Conservation (phyloP, 2,888 invertebrate genomes). For the Augochlorella aurata region DNA sequence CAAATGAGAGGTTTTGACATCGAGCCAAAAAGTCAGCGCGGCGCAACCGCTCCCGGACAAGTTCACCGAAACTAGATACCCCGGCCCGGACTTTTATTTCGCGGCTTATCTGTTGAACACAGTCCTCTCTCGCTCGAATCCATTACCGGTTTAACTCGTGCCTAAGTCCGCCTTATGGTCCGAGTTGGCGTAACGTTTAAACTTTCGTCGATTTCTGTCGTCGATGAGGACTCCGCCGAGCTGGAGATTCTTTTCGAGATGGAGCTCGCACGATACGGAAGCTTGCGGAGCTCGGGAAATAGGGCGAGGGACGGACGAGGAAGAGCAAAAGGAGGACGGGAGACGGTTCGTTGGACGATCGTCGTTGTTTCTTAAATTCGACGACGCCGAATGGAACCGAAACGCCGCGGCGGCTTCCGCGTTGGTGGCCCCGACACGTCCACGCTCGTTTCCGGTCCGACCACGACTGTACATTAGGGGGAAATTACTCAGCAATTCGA, state of each 20-base stretch:
- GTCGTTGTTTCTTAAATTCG: conserved; percentile 1
- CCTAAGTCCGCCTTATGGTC: background rate
- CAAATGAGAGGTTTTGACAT: conserved; percentile 36
- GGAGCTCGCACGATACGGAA: background rate
- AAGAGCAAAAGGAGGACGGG: background rate
- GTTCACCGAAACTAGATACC: conserved; percentile 13
- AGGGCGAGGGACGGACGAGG: background rate
- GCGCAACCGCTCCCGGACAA: background rate
- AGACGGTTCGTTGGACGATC: background rate
- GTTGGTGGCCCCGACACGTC: conserved; percentile 27
- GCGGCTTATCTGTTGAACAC: conserved; percentile 27
- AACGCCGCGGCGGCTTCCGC: conserved; percentile 43
- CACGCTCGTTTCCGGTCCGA: conserved; percentile 59
- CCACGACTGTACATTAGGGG: conserved; percentile 69
- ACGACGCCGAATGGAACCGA: conserved; percentile 15
- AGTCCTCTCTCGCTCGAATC: background rate
- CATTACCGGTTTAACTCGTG: conserved; percentile 7
- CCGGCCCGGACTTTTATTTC: conserved; percentile 21
- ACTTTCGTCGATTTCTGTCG: background rate
- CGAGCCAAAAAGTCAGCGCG: conserved; percentile 32
- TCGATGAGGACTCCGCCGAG: background rate
- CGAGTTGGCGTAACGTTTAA: background rate
- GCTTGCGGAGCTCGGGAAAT: background rate
- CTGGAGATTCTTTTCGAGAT: background rate
- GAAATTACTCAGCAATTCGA: conserved; percentile 74